Evolutionary conservation across 2,888 invertebrate genomes (phyloP).

Genomic region (Ochlodes sylvanus): DNA sequence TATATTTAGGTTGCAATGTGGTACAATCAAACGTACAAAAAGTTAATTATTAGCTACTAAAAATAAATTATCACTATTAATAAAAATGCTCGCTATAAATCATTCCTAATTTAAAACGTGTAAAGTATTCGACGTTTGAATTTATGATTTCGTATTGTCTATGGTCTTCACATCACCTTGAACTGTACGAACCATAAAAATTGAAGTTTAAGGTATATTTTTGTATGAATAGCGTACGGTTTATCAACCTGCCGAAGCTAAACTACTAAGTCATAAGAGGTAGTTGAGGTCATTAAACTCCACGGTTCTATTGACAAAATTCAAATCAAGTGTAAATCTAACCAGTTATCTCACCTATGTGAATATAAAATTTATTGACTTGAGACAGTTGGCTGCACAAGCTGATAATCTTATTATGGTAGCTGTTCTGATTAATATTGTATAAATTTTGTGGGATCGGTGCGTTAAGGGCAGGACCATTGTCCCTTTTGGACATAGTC

Average conservation of each 20-base stretch:
- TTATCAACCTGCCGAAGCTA: slow-evolving; percentile 19
- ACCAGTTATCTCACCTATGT: slow-evolving; percentile 13
- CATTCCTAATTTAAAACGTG: slow-evolving; percentile 12
- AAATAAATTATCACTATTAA: background rate
- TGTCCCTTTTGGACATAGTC: slow-evolving; percentile 60
- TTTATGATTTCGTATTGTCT: background rate
- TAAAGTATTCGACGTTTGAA: slow-evolving; percentile 14
- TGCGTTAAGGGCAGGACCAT: slow-evolving; percentile 56
- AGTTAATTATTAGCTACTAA: background rate
- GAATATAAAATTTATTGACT: slow-evolving; percentile 17
- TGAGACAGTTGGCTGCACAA: slow-evolving; percentile 17
- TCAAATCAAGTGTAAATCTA: slow-evolving; percentile 24
- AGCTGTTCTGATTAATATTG: slow-evolving; percentile 51
- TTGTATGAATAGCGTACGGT: slow-evolving; percentile 5
- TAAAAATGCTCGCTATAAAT: background rate
- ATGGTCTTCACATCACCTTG: slow-evolving; percentile 59
- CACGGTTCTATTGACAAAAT: slow-evolving; percentile 28
- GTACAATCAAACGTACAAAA: slow-evolving; percentile 44
- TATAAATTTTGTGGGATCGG: slow-evolving; percentile 66
- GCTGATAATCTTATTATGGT: slow-evolving; percentile 45
- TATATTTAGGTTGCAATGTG: slow-evolving; percentile 49
- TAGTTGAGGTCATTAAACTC: slow-evolving; percentile 31
- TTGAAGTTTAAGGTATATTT: slow-evolving; percentile 49
- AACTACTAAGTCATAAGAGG: slow-evolving; percentile 16
- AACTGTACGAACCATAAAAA: slow-evolving; percentile 65